A percentile compares a stretch with the other conserved stretches of the same genome.
Evolutionary conservation across 2,113 vertebrate species (phyloP).

Genomic region (Megalops atlanticus): DNA sequence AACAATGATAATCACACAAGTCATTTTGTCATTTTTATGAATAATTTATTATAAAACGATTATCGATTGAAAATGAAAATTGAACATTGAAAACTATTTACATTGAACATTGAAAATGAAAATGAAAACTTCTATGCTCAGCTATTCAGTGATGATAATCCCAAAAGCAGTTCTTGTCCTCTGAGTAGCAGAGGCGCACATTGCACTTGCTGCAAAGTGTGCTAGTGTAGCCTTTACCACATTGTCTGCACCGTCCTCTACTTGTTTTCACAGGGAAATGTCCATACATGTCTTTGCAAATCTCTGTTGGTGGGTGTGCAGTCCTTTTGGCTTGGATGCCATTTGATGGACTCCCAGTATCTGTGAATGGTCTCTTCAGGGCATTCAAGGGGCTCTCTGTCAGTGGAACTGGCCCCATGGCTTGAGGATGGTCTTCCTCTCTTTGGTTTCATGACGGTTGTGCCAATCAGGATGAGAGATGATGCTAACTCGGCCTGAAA

Average conservation of each 20-base stretch:
- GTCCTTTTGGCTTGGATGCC: constrained; percentile 5
- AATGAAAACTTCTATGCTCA: too few species aligned
- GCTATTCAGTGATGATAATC: too few species aligned
- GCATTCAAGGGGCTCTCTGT: constrained; percentile 18
- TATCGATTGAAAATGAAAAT: too few species aligned
- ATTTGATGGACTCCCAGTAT: constrained; percentile 20
- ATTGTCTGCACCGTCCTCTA: constrained; percentile 31
- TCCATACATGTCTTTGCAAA: constrained; percentile 11
- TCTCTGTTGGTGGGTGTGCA: background rate
- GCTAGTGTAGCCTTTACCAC: constrained; percentile 11
- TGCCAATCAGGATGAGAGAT: too few species aligned
- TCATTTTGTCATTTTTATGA: background rate
- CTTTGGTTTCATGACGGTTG: constrained; percentile 1
- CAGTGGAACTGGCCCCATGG: background rate
- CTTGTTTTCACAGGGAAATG: constrained; percentile 30
- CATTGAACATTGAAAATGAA: too few species aligned
- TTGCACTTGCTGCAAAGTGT: constrained; percentile 20
- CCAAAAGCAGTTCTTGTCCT: constrained; percentile 10
- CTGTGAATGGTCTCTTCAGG: constrained; percentile 12
- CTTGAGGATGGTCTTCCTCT: constrained; percentile 21
- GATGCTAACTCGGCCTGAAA: too few species aligned
- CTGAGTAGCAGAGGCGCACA: constrained; percentile 16
- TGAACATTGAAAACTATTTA: too few species aligned
- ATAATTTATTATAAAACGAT: too few species aligned
- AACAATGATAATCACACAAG: constrained; percentile 4